Percentiles rank a stretch among this genome's conserved stretches.
Evolutionary conservation across 2,888 invertebrate species (phyloP).

Genomic region (Drosophila greeni): DNA sequence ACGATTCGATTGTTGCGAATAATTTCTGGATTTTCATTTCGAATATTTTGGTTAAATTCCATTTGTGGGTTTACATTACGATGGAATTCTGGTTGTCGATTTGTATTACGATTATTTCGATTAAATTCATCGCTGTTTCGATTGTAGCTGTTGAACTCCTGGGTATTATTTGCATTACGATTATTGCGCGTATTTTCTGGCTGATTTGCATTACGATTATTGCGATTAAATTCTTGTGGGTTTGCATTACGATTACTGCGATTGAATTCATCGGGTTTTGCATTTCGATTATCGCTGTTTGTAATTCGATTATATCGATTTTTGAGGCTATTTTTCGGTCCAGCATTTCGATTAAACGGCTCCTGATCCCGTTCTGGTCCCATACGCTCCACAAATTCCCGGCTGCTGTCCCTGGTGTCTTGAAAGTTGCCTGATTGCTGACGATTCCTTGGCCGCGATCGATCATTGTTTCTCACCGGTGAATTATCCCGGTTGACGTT

Average conservation of each 20-base stretch:
- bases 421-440: conserved; percentile 1
- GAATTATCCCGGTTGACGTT: background rate
- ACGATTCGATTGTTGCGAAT: background rate
- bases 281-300: background rate
- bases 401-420: conserved; percentile 13
- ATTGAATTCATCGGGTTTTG: background rate
- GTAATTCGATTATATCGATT: background rate
- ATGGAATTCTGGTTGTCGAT: background rate
- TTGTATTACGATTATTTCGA: background rate
- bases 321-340: background rate
- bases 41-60: background rate
- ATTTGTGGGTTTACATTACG: background rate
- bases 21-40: background rate
- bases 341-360: background rate
- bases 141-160: too few relatives aligned
- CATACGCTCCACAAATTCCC: background rate
- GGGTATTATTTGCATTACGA: background rate
- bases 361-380: background rate
- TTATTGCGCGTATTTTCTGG: background rate
- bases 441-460: conserved; percentile 9
- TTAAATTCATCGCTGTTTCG: too few relatives aligned
- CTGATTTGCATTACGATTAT: background rate
- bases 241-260: background rate
- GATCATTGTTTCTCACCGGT: background rate
- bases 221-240: background rate